Evolutionary conservation across 2,888 invertebrate species (phyloP).

Genomic region (Apeira syringaria): DNA sequence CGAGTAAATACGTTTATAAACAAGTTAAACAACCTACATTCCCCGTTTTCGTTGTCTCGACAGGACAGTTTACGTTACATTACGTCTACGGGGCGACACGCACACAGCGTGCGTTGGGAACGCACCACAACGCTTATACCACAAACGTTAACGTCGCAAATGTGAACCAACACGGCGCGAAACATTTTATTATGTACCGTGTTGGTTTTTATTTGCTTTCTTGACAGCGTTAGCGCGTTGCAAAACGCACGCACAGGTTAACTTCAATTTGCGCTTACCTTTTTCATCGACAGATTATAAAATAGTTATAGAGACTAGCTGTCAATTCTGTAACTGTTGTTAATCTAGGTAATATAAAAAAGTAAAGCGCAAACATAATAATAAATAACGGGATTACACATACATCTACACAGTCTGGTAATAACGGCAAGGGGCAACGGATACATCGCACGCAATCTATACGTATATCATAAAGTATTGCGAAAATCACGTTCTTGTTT

Average conservation of each 20-base stretch:
- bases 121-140: too few relatives aligned
- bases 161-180: too few relatives aligned
- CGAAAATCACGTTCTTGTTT: constrained; percentile 10
- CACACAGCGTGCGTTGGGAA: too few relatives aligned
- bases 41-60: constrained; percentile 75
- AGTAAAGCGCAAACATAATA: constrained; percentile 20
- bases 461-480: constrained; percentile 11
- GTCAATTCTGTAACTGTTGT: not conserved
- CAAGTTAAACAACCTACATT: constrained; percentile 79
- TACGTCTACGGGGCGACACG: constrained; percentile 58
- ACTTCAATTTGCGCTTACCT: constrained; percentile 18
- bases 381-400: constrained; percentile 53
- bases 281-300: not conserved
- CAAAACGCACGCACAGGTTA: too few relatives aligned
- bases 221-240: too few relatives aligned
- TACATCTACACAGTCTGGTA: constrained; percentile 73
- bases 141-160: too few relatives aligned
- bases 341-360: not conserved
- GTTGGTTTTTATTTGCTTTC: too few relatives aligned
- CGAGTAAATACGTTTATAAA: constrained; percentile 65
- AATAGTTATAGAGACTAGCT: not conserved
- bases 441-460: constrained; percentile 41
- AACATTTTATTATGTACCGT: too few relatives aligned
- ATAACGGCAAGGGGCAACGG: constrained; percentile 57
- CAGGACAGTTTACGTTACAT: constrained; percentile 67